phyloP scores from a whole-genome alignment of 2,888 invertebrate species.

The Sinodicranocentrus sp. region DNA sequence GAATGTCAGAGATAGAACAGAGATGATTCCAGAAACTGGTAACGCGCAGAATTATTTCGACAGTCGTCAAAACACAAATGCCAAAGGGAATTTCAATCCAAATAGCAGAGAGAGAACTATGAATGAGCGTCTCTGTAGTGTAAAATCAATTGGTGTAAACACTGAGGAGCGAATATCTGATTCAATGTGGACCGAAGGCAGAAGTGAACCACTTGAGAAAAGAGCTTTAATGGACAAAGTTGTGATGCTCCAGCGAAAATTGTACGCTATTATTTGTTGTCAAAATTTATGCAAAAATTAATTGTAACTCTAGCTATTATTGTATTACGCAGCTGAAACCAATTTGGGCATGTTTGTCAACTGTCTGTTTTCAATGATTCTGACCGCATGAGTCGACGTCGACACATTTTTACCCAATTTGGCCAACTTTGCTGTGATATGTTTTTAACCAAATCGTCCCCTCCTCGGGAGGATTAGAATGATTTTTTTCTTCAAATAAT shows the following conservation, averaged over 20 bases:
- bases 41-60: too few species aligned
- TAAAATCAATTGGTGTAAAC: constrained; percentile 36
- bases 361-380: too few species aligned
- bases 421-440: too few species aligned
- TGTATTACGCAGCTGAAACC: too few species aligned
- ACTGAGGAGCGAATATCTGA: constrained; percentile 17
- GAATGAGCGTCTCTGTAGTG: neutral
- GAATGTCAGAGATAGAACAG: too few species aligned
- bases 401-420: too few species aligned
- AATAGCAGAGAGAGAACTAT: neutral
- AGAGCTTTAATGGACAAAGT: constrained; percentile 28
- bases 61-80: neutral
- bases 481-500: too few species aligned
- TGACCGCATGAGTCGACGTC: too few species aligned
- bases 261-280: constrained; percentile 16
- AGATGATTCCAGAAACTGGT: too few species aligned
- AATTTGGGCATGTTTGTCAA: too few species aligned
- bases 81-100: neutral
- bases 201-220: constrained; percentile 18
- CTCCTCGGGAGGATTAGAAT: too few species aligned
- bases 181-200: neutral
- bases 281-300: neutral
- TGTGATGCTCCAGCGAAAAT: constrained; percentile 23
- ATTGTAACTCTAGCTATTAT: neutral
- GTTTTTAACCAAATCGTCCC: too few species aligned